Base-by-base conservation (phyloP, 2,797 vertebrate species). In the Picus viridis region DNA sequence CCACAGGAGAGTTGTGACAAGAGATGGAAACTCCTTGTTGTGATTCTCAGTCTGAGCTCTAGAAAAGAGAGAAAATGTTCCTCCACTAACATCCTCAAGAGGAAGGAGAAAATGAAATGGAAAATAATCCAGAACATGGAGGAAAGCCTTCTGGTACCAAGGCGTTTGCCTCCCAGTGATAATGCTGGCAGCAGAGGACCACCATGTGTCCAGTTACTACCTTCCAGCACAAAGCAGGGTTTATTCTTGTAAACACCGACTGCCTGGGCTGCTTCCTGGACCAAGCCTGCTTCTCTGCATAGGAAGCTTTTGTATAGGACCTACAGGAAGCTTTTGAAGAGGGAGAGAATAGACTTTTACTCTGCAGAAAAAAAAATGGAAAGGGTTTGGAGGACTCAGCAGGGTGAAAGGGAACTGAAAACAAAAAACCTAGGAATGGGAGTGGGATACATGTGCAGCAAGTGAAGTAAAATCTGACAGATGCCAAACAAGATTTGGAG, bases 291-390 rank as follows among this genome's bases (percentile, higher is more conserved):
- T 45, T 67, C 83, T 86, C 63, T 69, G 47, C 39, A n/a, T 62
- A 30, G 78, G 65, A 89, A 83, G 63, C 56, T 89, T 80, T 95
- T 94, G 51, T 85, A 58, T 16, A 72, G 70, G 34, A 91, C 56
- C 26, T 47, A 53, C 76, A 72, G 87, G 76, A 92, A 95, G 70
- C 79, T 94, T 96, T 83, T 95, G 89, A 90, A 89, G 78, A 39
- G 65, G 70, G 47, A 90, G 24, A 91, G 83, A 92, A 93, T 73
- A 39, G 63, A 70, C 32, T 87, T 89, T 16, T 80, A 36, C 41
- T 73, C 56, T 12, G 4, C 24, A 75, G 41, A 29, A 63, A 70
- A n/a, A n/a, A 91, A 83, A 41, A 23, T 7, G 13, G 30, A 22
- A 58, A 83, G 12, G 13, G 13, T 83, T 88, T 88, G 41, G 27